These are phyloP conservation scores for Arenaria interpres DNA, from an alignment of 2,113 vertebrate genomes.

Conservation along the genomic window DNA sequence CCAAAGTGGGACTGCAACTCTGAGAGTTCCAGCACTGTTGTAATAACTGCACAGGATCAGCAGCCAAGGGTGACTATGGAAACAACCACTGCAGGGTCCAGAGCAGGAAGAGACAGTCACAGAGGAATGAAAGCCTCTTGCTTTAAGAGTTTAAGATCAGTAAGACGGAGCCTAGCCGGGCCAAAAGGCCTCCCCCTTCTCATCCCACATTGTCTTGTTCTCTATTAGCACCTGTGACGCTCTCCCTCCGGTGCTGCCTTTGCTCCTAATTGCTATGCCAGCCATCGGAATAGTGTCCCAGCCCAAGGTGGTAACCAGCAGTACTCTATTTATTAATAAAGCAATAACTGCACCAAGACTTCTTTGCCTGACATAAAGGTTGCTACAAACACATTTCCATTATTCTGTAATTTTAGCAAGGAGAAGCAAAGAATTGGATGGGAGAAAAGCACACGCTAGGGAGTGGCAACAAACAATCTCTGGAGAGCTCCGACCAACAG, in stretches of 20 bases:
- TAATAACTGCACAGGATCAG: neutral
- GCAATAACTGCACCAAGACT: neutral
- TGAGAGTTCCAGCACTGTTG: accelerated
- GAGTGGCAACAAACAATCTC: slow-evolving; percentile 7
- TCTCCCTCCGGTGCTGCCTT: neutral
- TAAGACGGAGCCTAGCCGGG: neutral
- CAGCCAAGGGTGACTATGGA: neutral
- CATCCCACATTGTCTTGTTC: neutral
- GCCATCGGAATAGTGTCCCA: neutral
- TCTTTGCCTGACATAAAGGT: neutral
- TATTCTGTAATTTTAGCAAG: neutral
- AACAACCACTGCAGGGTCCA: neutral
- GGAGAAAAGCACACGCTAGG: neutral
- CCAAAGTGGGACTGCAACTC: neutral
- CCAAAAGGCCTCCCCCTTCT: neutral
- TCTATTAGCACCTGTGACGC: neutral
- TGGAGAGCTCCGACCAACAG: slow-evolving; percentile 34
- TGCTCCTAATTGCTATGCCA: neutral
- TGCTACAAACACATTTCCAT: neutral
- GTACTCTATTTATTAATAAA: neutral
- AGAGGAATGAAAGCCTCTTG: neutral
- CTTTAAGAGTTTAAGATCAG: neutral
- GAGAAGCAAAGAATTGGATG: neutral
- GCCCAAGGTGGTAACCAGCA: neutral
- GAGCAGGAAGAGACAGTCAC: neutral